Percentiles rank a stretch among this genome's conserved stretches.
These are phyloP conservation scores for Darevskia nairensis DNA, from an alignment of 2,797 vertebrate genomes.

Conservation along the genomic window DNA sequence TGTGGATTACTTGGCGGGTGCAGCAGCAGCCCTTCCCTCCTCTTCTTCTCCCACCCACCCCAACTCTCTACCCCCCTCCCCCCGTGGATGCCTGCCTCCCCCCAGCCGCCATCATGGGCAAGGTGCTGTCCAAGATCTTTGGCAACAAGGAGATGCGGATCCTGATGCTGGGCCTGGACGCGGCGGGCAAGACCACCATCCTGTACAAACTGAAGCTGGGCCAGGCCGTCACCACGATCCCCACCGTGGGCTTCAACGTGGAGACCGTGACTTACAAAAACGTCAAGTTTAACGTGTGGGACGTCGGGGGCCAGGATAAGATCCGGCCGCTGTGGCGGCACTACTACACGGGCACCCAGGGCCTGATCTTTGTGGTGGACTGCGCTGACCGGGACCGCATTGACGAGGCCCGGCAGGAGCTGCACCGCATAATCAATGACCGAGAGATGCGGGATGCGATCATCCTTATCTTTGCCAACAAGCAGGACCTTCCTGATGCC, in stretches of 20 bases:
- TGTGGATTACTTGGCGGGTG: background rate
- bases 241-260: constrained; percentile 98
- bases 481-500: constrained; percentile 99
- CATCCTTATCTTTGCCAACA: constrained; percentile 99
- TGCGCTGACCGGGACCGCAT: constrained; percentile 99
- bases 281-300: constrained; percentile 99
- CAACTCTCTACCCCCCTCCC: background rate
- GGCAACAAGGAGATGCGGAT: constrained; percentile 99
- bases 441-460: constrained; percentile 99
- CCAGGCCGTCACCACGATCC: constrained; percentile 99
- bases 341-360: constrained; percentile 99
- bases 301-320: constrained; percentile 98
- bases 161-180: constrained; percentile 98
- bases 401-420: constrained; percentile 97
- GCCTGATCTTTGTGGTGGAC: constrained; percentile 99
- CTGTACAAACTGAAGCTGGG: constrained; percentile 99
- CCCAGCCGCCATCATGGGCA: constrained; percentile 88
- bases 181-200: constrained; percentile 98
- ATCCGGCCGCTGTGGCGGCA: constrained; percentile 98
- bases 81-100: constrained; percentile 61
- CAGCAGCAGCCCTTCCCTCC: background rate
- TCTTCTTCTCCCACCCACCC: too few species aligned
- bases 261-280: constrained; percentile 99
- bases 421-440: constrained; percentile 99
- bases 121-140: constrained; percentile 98